Evolutionary conservation across 2,113 vertebrate genomes (phyloP).

Genomic region (Piprites chloris): DNA sequence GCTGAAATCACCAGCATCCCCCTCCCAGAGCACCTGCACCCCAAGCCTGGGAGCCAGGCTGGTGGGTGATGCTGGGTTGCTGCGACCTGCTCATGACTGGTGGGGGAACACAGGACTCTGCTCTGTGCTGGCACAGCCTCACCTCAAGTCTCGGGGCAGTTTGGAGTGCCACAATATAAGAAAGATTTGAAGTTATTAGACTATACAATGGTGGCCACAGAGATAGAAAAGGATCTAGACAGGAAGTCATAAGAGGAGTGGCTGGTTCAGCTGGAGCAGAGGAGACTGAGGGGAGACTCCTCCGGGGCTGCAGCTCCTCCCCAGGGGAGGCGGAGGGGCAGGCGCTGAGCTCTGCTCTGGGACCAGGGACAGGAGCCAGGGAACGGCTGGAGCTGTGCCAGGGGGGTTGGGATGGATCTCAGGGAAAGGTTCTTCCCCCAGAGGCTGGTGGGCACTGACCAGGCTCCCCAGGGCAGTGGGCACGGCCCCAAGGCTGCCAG

Average conservation of each 20-base stretch:
- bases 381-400: neutral
- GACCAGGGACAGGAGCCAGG: neutral
- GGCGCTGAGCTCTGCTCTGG: neutral
- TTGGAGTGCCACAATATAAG: neutral
- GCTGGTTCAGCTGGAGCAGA: neutral
- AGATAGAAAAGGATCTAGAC: neutral
- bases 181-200: neutral
- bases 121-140: neutral
- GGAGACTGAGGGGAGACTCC: neutral
- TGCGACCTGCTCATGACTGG: neutral
- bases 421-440: neutral
- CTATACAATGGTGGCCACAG: neutral
- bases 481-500: neutral
- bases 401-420: neutral
- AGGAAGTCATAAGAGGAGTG: neutral
- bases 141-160: neutral
- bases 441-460: neutral
- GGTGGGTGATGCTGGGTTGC: fast-evolving
- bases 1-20: fast-evolving
- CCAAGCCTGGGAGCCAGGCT: fast-evolving
- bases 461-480: neutral
- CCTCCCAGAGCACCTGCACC: neutral
- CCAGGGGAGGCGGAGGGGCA: neutral
- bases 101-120: neutral
- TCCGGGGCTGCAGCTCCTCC: neutral